Evolutionary conservation across 2,888 invertebrate genomes (phyloP), one percentile per base, ranked within the genome.

Genomic region (Atethmia centrago): DNA sequence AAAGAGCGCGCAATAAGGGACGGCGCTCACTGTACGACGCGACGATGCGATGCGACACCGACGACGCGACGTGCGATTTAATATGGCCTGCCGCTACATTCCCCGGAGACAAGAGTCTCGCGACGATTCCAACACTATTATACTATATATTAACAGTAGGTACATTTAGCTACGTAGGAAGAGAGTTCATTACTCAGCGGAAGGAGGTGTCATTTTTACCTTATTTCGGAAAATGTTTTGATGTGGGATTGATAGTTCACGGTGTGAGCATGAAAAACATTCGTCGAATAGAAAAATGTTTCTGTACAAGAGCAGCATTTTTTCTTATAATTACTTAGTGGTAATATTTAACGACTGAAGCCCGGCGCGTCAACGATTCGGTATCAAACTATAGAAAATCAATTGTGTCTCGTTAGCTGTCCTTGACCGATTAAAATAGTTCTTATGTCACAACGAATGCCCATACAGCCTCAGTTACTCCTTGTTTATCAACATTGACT

Each of bases 1-100:
- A 88, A 89, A 88, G 83, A 84, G 85, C 82, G 84, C 66, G 89
- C 89, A 86, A 90, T 91, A 91, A 85, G 78, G 84, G 69, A 68
- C 67, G 65, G 64, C 45, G 40, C 64, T 36, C 68, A 74, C 73
- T 63, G 63, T 36, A 61, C 68, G 65, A 71, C 49, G 25, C 42
- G 47, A 51, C 28, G 61, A 40, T 42, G 49, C 68, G 61, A 75
- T 49, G 62, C 75, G 73, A 49, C 47, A 21, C 14, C 75, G 86
- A 87, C n/a, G n/a, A n/a, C n/a, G n/a, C n/a, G n/a, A n/a, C 84
- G 79, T 75, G 85, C 82, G 86, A 85, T 89, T 88, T 89, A 91
- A 91, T 90, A 90, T 87, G 88, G 82, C 83, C 77, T 77, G 80
- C 68, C 79, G 80, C 72, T 70, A 77, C 82, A 85, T 85, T 85